Evolutionary conservation across 1,140 invertebrate genomes (phyloP), one percentile per base, ranked within the genome.

Genomic region (Drosophila bipectinata): DNA sequence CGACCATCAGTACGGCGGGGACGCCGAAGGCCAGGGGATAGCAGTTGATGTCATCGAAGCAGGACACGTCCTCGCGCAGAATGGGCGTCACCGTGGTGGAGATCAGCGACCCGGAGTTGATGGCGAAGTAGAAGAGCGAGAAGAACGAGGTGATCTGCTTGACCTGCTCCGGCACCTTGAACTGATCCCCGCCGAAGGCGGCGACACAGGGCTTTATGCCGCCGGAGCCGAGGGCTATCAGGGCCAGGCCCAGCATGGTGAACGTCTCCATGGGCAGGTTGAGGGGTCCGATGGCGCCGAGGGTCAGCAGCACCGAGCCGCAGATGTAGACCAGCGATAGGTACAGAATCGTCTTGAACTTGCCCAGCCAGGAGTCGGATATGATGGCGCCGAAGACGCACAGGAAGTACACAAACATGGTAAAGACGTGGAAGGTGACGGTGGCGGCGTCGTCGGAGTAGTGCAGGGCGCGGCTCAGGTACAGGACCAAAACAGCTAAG

Each of bases 171-270:
- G 97, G 97, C 37, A 97, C 73, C 64, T 94, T 93, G 91, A 98
- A 98, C 93, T 99, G 99, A 92, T 99, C 98, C 0, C 98, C 99
- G 15, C 99, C 99, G 92, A 99, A 99, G 0, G 98, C 97, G 0
- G 97, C 95, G 0, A 99, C 98, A 91, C 98, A 99, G 0, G 99
- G 98, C 91, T 99, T 99, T 81, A 99, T 99, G 2, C 98, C 98
- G 7, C 98, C 99, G 0, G 97, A 98, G 1, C 98, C 98, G 10
- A 98, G 58, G 2, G 97, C 97, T 72, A 99, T 97, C 12, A 98
- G 92, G 0, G 95, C 77, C 74, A 98, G 91, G 1, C 97, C 97
- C 18, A 97, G 10, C 26, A 98, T 93, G 2, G 96, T 95, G 49
- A 98, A 94, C 1, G 94, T 93, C 30, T 66, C 94, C 67, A 94